Base-by-base conservation (phyloP, 2,113 vertebrate species). In the Gymnogyps californianus region DNA sequence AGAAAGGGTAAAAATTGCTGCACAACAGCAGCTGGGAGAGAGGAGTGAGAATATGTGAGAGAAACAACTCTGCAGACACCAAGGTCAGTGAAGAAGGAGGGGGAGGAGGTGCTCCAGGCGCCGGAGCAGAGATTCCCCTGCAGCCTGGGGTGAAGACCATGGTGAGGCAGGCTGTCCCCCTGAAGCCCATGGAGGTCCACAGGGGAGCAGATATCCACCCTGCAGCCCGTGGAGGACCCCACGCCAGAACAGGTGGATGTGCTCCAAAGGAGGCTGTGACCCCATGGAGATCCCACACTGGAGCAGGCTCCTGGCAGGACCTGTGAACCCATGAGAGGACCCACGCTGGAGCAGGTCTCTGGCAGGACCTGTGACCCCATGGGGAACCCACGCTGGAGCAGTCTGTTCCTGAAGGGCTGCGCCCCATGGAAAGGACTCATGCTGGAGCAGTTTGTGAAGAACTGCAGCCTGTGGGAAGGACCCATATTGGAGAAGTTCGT, bases 401-500 rank as follows among this genome's bases (percentile, higher is more conserved):
- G 34, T 64, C 10, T 4, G 2, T 32, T 49, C n/a, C 66, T 49
- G 44, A 83, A 59, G 54, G 65, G 14, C 42, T 38, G 28, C 4
- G 2, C 13, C 22, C 54, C 8, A 5, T 16, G 42, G 20, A 32
- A 57, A 2, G 34, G 28, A 57, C 16, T 16, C 42, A 58, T 0
- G 0, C 29, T 59, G n/a, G 13, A 58, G 28, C 10, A 59, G 32
- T 32, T 47, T 11, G 12, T 58, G 67, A 62, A 61, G 44, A 40
- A 52, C 79, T 19, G 32, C 34, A 46, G 34, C 34, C 64, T 1
- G 2, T 12, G 28, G 52, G 21, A 69, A 57, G 16, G 34, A 46
- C 25, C 2, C 19, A 19, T 1, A 1, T 3, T 64, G 32, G 26
- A 62, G 20, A 31, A 74, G 11, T n/a, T 29, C 0, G 1, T 47